A percentile compares a stretch with the other conserved stretches of the same genome.
These are phyloP conservation scores for Aeoliscus strigatus DNA, from an alignment of 2,797 vertebrate species.

Conservation along the genomic window DNA sequence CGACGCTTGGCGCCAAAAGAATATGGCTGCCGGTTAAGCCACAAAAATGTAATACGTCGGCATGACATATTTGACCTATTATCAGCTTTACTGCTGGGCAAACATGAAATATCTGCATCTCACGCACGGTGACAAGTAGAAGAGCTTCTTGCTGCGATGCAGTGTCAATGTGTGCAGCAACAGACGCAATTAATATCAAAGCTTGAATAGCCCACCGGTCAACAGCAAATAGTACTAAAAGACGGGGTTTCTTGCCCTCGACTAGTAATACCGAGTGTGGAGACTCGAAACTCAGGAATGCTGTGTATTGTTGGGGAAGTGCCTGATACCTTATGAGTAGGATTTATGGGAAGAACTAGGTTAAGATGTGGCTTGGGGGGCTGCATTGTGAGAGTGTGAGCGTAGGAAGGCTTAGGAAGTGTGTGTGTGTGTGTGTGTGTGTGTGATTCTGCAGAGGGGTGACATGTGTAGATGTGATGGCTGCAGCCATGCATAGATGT, in stretches of 20 bases:
- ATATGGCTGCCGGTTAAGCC: constrained; percentile 17
- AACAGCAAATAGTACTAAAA: background rate
- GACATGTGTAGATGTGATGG: constrained; percentile 69
- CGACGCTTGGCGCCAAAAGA: constrained; percentile 19
- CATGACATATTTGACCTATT: constrained; percentile 9
- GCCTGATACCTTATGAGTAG: constrained; percentile 52
- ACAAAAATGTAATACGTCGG: constrained; percentile 15
- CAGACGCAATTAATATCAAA: too few relatives aligned
- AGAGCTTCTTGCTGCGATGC: too few relatives aligned
- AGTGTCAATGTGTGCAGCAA: too few relatives aligned
- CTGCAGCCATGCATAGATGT: constrained; percentile 69
- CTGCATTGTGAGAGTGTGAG: constrained; percentile 55
- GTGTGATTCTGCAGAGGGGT: constrained; percentile 42
- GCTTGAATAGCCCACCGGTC: too few relatives aligned
- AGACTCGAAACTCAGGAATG: constrained; percentile 25
- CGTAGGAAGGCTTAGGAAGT: constrained; percentile 43
- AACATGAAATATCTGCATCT: constrained; percentile 3
- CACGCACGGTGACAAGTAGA: too few relatives aligned
- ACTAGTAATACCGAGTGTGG: constrained; percentile 9
- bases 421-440: constrained; percentile 30
- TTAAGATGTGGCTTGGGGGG: constrained; percentile 70
- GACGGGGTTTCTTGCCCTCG: background rate
- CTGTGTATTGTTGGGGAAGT: constrained; percentile 44
- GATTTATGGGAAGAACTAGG: constrained; percentile 65
- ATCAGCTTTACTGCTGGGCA: constrained; percentile 12